These are phyloP conservation scores for Chitala chitala DNA, from an alignment of 2,113 vertebrate species.

Conservation along the genomic window DNA sequence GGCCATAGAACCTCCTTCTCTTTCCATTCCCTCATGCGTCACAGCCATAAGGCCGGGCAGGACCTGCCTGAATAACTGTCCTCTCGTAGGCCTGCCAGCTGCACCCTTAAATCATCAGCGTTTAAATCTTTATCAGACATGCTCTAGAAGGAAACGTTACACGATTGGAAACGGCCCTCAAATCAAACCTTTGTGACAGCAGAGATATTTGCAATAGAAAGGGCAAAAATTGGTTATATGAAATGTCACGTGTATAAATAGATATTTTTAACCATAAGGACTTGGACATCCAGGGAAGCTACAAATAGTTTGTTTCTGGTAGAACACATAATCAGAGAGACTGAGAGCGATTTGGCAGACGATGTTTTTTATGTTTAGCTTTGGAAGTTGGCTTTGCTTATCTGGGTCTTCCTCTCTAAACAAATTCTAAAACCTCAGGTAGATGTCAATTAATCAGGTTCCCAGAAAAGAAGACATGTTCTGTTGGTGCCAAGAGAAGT, in stretches of 20 bases:
- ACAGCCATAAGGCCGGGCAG: too few relatives aligned
- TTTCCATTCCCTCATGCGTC: too few relatives aligned
- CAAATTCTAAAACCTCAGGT: not conserved
- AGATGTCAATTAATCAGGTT: not conserved
- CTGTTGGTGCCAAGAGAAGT: not conserved
- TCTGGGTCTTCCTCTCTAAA: not conserved
- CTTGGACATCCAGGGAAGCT: not conserved
- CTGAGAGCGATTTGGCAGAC: too few relatives aligned
- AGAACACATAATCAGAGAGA: too few relatives aligned
- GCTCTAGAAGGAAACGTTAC: not conserved
- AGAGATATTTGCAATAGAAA: not conserved
- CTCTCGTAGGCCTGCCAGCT: too few relatives aligned
- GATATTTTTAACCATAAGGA: not conserved
- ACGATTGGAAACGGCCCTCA: not conserved
- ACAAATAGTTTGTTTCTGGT: too few relatives aligned
- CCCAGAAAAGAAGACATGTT: not conserved
- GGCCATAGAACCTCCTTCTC: too few relatives aligned
- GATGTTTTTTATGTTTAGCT: too few relatives aligned
- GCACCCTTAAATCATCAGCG: too few relatives aligned
- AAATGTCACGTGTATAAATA: conserved; percentile 14
- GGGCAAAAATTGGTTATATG: not conserved
- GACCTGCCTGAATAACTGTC: too few relatives aligned
- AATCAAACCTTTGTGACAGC: not conserved
- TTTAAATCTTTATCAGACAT: not conserved
- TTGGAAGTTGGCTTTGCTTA: too few relatives aligned